Evolutionary conservation across 2,113 vertebrate genomes (phyloP).

Genomic region (Hippolais icterina): DNA sequence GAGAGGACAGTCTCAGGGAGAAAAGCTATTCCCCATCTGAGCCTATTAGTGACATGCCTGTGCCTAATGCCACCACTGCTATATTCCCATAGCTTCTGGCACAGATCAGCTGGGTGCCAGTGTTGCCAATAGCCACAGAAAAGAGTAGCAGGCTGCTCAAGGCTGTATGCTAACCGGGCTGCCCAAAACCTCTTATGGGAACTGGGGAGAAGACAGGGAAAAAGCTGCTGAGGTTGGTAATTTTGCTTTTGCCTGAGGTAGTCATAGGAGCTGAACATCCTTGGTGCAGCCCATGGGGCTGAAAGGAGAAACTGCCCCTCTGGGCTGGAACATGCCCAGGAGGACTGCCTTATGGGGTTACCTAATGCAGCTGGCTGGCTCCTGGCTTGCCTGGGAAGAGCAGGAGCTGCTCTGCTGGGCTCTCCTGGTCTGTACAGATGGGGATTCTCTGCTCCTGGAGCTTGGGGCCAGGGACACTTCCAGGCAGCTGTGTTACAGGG

Average conservation of each 20-base stretch:
- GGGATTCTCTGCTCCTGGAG: neutral
- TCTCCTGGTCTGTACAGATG: neutral
- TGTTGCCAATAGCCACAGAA: neutral
- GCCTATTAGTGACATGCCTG: neutral
- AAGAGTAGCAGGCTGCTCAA: neutral
- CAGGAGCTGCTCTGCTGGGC: neutral
- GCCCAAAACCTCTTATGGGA: neutral
- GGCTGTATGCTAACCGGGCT: neutral
- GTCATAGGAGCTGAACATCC: neutral
- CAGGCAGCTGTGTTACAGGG: neutral
- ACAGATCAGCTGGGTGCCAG: neutral
- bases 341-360: neutral
- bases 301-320: neutral
- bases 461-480: neutral
- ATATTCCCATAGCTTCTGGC: neutral
- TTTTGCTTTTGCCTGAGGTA: rapidly evolving
- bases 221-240: rapidly evolving
- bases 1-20: neutral
- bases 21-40: neutral
- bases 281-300: neutral
- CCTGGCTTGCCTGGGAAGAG: neutral
- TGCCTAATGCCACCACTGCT: neutral
- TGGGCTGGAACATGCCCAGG: rapidly evolving
- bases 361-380: rapidly evolving
- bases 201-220: neutral